Evolutionary conservation across 2,888 invertebrate species (phyloP), one percentile per base, ranked within the genome.

Genomic region (Acrobasis consociella): DNA sequence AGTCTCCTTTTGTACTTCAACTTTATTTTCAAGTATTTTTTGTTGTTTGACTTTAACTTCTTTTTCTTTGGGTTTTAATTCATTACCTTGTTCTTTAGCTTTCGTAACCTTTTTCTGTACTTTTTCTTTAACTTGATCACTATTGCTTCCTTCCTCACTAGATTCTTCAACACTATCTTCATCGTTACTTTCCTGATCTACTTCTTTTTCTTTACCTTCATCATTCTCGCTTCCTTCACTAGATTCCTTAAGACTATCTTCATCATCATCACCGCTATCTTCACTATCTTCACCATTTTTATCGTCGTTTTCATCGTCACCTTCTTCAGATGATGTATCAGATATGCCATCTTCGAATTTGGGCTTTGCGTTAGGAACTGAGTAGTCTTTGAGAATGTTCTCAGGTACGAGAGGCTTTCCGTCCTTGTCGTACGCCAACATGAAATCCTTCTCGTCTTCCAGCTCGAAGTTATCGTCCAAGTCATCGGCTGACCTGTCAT

Each of bases 401-500:
- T 92, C 91, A 1, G 90, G 91, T 0, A 91, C 85, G 0, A 92
- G 68, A 0, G 90, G 86, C 63, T 89, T 89, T 1, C 93, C 93
- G 38, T 93, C 90, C 9, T 91, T 91, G 65, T 93, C 92, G 50
- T 93, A 94, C 0, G 93, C 91, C 62, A 93, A 71, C 82, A 91
- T 87, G 65, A 93, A 91, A 1, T 87, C 80, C 22, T 86, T 80
- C 64, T 94, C 94, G 16, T 93, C 88, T 60, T 95, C 94, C 66
- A 94, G 82, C 49, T 94, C 94, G 75, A 96, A 96, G 81, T 96
- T 96, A 85, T 97, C 97, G 72, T 97, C 97, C 63, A 98, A 93
- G 82, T 97, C 97, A 89, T 98, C 98, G 0, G 97, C 98, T 65
- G 95, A 95, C 63, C 94, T 94, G 71, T 3, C n/a, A n/a, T n/a